phyloP scores from a whole-genome alignment of 92 coral and sea anemone species.

The Plumapathes pennacea region DNA sequence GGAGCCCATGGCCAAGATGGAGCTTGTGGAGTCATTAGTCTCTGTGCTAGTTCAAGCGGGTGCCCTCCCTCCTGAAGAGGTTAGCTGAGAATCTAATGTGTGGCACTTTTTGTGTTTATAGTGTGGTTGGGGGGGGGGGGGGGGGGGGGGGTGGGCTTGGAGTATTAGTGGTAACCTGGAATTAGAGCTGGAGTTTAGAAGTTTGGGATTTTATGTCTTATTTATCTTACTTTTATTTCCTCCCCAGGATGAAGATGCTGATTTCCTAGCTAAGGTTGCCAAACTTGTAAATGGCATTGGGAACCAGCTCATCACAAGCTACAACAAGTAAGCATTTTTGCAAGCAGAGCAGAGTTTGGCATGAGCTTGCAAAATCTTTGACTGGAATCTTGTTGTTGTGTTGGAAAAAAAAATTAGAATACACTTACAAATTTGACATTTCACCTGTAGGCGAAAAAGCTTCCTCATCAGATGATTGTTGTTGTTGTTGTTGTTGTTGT shows the following conservation, averaged over 20 bases:
- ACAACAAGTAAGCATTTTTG: slow-evolving; percentile 72
- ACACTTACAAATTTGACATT: too few species aligned
- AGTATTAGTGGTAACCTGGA: background rate
- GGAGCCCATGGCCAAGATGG: slow-evolving; percentile 92
- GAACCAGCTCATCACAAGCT: slow-evolving; percentile 76
- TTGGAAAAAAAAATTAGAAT: too few species aligned
- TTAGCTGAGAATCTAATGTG: slow-evolving; percentile 15
- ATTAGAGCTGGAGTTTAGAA: background rate
- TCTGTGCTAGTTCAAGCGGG: slow-evolving; percentile 79
- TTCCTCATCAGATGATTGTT: too few species aligned
- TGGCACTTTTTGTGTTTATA: background rate
- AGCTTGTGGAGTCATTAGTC: slow-evolving; percentile 80
- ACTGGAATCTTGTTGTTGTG: too few species aligned
- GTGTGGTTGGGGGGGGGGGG: background rate
- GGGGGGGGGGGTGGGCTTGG: background rate
- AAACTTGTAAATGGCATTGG: slow-evolving; percentile 79
- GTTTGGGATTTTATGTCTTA: background rate
- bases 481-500: too few species aligned
- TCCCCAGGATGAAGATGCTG: slow-evolving; percentile 81
- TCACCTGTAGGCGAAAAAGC: too few species aligned
- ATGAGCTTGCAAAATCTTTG: too few species aligned
- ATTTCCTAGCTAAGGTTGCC: slow-evolving; percentile 86
- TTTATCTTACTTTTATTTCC: background rate
- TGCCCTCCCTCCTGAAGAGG: slow-evolving; percentile 70
- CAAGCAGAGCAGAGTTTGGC: background rate